Base-by-base conservation (phyloP, 2,888 invertebrate genomes). In the Yponomeuta sedellus region DNA sequence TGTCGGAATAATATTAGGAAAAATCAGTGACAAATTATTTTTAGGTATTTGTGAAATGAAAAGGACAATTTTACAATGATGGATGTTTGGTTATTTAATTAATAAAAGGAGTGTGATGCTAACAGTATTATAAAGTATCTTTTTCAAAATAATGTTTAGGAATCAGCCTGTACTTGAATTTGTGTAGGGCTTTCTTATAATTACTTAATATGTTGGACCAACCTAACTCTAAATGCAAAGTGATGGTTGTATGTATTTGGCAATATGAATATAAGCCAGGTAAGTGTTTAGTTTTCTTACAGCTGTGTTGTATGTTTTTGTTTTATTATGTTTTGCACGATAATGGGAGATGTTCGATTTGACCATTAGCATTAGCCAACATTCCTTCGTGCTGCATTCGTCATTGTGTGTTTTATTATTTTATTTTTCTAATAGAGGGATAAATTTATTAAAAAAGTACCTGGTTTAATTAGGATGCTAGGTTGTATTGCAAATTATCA, bases 401-500 rank as follows among this genome's bases (percentile, higher is more conserved):
- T 85, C 79, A 78, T 79, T 83, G 79, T 82, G 79, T 83, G 82
- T 85, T 83, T 80, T 12, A 52, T 52, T 52, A 52, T 78, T 81
- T 78, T 81, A 80, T 78, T 76, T 73, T 78, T 80, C 78, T 83
- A 77, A 80, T 82, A 85, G 83, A 83, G 82, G 82, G 79, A 84
- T 86, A 88, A 83, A 86, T 87, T 85, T 86, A 86, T 88, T n/a
- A 79, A 86, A 85, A 3, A 88, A 86, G 91, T 91, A 91, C 91
- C 91, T 91, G 91, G 88, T 88, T 91, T 90, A 88, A 82, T 89
- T 91, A 91, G 86, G 84, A 85, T 88, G 88, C 90, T 91, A 91
- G 90, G 90, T 86, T 89, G 85, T 90, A 89, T 86, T 85, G 78
- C 83, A 88, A 89, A 88, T 87, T 90, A 88, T 90, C 86, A 86